A percentile compares a stretch with the other conserved stretches of the same genome.
Evolutionary conservation across 1,140 invertebrate species (phyloP).

Genomic region (Heliconius hewitsoni): DNA sequence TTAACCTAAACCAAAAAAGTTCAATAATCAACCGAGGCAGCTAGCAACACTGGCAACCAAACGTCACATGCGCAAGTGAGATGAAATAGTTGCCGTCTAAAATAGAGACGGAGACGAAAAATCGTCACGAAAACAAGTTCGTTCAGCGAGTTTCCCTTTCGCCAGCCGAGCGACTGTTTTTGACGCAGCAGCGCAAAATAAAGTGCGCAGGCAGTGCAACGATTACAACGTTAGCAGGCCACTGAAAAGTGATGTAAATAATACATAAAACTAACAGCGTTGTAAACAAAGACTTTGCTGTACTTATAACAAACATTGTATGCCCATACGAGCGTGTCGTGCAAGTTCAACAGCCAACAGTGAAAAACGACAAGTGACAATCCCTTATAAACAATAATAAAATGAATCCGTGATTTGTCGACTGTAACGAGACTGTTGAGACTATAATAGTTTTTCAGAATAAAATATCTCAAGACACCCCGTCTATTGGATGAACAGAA

Average conservation of each 20-base stretch:
- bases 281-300: conserved; percentile 68
- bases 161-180: conserved; percentile 59
- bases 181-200: conserved; percentile 77
- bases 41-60: conserved; percentile 48
- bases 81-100: conserved; percentile 43
- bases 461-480: conserved; percentile 63
- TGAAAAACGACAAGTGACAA: conserved; percentile 74
- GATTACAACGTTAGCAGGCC: conserved; percentile 75
- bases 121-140: conserved; percentile 48
- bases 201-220: conserved; percentile 76
- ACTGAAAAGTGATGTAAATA: conserved; percentile 79
- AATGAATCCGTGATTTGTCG: conserved; percentile 69
- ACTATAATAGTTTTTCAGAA: conserved; percentile 60
- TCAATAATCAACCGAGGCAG: too few species aligned
- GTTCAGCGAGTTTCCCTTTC: conserved; percentile 55
- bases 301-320: conserved; percentile 50
- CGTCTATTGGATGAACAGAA: conserved; percentile 78
- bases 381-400: conserved; percentile 51
- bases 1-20: too few species aligned
- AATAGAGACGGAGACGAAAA: conserved; percentile 61
- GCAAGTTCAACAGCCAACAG: conserved; percentile 52
- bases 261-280: conserved; percentile 64
- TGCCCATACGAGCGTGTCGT: conserved; percentile 52
- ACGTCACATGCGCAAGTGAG: conserved; percentile 59
- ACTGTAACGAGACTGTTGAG: conserved; percentile 54